A percentile compares a stretch with the other conserved stretches of the same genome.
Evolutionary conservation across 2,888 invertebrate species (phyloP).

Genomic region (Argyra leucocephala): DNA sequence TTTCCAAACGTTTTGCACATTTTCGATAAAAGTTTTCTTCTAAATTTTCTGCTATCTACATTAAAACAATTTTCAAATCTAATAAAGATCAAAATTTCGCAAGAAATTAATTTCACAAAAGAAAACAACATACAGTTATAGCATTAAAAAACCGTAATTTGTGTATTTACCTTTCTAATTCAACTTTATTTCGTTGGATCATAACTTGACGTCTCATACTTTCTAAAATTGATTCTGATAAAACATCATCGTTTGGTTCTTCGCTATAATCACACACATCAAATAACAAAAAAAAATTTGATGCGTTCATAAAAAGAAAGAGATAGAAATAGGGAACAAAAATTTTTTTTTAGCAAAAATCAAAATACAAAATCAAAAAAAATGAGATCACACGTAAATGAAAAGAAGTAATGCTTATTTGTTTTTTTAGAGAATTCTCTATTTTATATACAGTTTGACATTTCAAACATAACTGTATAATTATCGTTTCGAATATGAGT

Average conservation of each 20-base stretch:
- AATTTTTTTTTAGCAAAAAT: background rate
- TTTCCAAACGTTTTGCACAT: conserved; percentile 13
- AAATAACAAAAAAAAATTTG: conserved; percentile 5
- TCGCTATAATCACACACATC: conserved; percentile 25
- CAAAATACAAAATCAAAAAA: background rate
- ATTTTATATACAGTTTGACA: background rate
- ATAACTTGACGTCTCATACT: conserved; percentile 72
- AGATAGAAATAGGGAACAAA: conserved; percentile 6
- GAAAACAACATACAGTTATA: conserved; percentile 20
- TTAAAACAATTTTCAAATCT: background rate
- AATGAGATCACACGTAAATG: conserved; percentile 2
- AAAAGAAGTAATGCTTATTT: background rate
- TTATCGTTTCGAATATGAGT: conserved; percentile 12
- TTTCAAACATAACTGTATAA: conserved; percentile 12
- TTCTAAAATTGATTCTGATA: conserved; percentile 70
- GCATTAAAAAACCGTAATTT: conserved; percentile 24
- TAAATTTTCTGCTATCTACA: conserved; percentile 14
- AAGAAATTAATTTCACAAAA: conserved; percentile 21
- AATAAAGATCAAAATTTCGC: conserved; percentile 9
- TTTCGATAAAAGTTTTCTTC: conserved; percentile 11
- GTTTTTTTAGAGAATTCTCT: no score
- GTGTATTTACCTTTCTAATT: conserved; percentile 63
- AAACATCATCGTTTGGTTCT: conserved; percentile 52
- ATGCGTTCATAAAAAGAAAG: conserved; percentile 4
- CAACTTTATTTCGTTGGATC: conserved; percentile 68